phyloP scores from a whole-genome alignment of 1,140 invertebrate genomes.

The Scaptodrosophila lebanonensis region DNA sequence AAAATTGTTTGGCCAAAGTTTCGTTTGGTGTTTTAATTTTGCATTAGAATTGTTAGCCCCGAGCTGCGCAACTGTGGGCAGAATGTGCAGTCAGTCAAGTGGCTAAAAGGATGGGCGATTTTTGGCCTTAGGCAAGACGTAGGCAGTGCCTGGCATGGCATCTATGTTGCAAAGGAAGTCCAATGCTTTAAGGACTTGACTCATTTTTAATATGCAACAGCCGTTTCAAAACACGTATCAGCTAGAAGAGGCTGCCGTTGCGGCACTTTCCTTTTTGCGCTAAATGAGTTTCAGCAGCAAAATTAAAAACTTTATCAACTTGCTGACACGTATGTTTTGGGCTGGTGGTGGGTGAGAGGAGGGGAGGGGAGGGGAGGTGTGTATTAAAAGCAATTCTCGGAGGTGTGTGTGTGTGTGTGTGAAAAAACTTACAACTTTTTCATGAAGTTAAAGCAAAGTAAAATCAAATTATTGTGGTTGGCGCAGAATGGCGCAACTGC shows the following conservation, averaged over 20 bases:
- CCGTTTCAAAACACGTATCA: slow-evolving; percentile 61
- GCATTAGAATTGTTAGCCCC: slow-evolving; percentile 15
- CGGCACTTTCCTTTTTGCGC: slow-evolving; percentile 61
- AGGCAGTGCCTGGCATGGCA: too few species aligned
- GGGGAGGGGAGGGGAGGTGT: slow-evolving; percentile 3
- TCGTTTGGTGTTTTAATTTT: slow-evolving; percentile 34
- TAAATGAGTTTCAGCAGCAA: slow-evolving; percentile 72
- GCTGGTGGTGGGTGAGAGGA: too few species aligned
- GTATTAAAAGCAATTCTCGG: not conserved
- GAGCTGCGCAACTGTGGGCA: too few species aligned
- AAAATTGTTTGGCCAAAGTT: slow-evolving; percentile 56
- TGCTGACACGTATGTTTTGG: slow-evolving; percentile 12
- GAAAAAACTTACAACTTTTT: slow-evolving; percentile 72
- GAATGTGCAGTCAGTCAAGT: too few species aligned
- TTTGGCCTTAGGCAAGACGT: too few species aligned
- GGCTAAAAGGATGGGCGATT: too few species aligned
- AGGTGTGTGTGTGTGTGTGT: slow-evolving; percentile 27
- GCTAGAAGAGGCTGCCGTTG: slow-evolving; percentile 39
- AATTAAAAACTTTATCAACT: slow-evolving; percentile 72
- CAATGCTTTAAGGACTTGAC: slow-evolving; percentile 28
- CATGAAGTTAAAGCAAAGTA: slow-evolving; percentile 75
- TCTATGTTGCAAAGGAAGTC: not conserved
- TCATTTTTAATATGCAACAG: slow-evolving; percentile 63
- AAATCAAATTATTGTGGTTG: slow-evolving; percentile 75
- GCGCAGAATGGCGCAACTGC: slow-evolving; percentile 19